Evolutionary conservation across 2,888 invertebrate genomes (phyloP), one percentile per base, ranked within the genome.

Genomic region (Harpalus rubripes): DNA sequence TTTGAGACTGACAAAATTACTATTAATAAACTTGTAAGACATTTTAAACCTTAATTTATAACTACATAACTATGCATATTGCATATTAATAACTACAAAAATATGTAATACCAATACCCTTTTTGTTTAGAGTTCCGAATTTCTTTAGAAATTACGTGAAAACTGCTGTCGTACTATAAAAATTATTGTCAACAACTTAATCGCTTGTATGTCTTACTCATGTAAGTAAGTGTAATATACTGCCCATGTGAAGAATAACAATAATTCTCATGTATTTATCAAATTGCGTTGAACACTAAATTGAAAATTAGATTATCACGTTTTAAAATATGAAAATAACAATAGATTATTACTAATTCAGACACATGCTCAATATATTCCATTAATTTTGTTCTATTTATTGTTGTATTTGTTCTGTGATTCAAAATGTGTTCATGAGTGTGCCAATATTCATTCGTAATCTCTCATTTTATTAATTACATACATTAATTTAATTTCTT

Each of bases 141-240:
- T 74, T 16, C 41, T n/a, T 74, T 44, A 74, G 44, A 44, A 18
- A 44, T 74, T 44, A 44, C 72, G 18, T 58, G 22, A 61, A 78
- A 84, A 84, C 84, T 84, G 84, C 84, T 84, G 84, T 84, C 84
- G 84, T 84, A 84, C 84, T 84, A 84, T 84, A 84, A 84, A 72
- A 78, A 65, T 74, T 76, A 78, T 84, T 84, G 78, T 84, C 78
- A 76, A 78, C 74, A 84, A 74, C 74, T 68, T 59, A 78, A 84
- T 84, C 78, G 76, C 84, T 84, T 84, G 63, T 84, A 84, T 84
- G 84, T 84, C 63, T 84, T 78, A 78, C 78, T 84, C 84, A 78
- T 84, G 78, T 84, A 84, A 78, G 78, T 84, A 84, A 78, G 63
- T 78, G 78, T 76, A 84, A 76, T 78, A 78, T 84, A 84, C 84